These are phyloP conservation scores for Caenorhabditis inopinata DNA, from an alignment of 1,140 invertebrate genomes.

Conservation along the genomic window DNA sequence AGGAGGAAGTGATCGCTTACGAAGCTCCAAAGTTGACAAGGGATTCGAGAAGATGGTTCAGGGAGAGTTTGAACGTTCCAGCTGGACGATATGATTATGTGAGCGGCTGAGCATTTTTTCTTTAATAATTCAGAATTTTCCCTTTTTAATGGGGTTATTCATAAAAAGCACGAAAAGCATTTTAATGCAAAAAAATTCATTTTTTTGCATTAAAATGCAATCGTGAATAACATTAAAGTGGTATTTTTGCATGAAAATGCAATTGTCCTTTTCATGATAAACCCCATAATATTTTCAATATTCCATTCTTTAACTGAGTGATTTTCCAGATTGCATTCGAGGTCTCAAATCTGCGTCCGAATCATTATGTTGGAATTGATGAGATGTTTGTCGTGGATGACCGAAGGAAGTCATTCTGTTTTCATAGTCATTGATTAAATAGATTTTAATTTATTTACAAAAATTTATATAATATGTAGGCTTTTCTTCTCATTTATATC, in stretches of 20 bases:
- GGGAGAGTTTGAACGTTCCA: slow-evolving; percentile 48
- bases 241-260: too few species aligned
- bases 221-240: too few species aligned
- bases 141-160: too few species aligned
- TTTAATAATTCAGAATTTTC: too few species aligned
- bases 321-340: slow-evolving; percentile 57
- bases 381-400: slow-evolving; percentile 53
- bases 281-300: not conserved
- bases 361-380: slow-evolving; percentile 54
- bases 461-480: too few species aligned
- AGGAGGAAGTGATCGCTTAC: slow-evolving; percentile 49
- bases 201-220: too few species aligned
- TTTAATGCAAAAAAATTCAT: too few species aligned
- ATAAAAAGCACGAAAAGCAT: too few species aligned
- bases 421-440: not conserved
- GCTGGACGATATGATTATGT: slow-evolving; percentile 53
- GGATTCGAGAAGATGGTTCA: slow-evolving; percentile 55
- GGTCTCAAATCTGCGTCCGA: slow-evolving; percentile 51
- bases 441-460: not conserved
- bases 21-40: slow-evolving; percentile 48
- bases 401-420: slow-evolving; percentile 27
- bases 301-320: too few species aligned
- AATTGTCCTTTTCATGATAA: too few species aligned
- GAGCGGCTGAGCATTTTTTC: not conserved
- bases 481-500: not conserved